Evolutionary conservation across 2,797 vertebrate genomes (phyloP), one percentile per base, ranked within the genome.

Genomic region (Pelochelys cantorii): DNA sequence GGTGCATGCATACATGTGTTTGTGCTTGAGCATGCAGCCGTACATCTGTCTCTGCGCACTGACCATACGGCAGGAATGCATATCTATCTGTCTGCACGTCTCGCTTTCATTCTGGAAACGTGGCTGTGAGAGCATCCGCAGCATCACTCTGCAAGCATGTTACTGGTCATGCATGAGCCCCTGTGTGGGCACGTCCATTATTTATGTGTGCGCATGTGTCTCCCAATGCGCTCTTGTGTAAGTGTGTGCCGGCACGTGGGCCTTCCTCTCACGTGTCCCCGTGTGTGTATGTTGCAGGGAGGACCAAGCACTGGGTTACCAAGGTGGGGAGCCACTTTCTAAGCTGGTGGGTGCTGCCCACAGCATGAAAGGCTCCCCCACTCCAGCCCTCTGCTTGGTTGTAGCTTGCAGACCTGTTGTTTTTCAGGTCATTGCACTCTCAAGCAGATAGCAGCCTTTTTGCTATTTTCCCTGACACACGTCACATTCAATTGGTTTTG

Each of bases 401-500:
- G 80, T 77, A 86, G 92, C 93, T 95, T 79, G 62, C 3, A 88
- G 86, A 94, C 85, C 98, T 98, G 98, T 98, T 98, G 98, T 98
- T 98, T 98, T 98, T 98, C 98, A 98, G 98, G 98, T 98, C 98
- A 98, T 88, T 97, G 98, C 98, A 96, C 98, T 97, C 96, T 92
- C 96, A 96, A 97, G 86, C 97, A 97, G 98, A 97, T 97, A 98
- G 98, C 98, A 98, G 98, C 98, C 98, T 97, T 97, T 97, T 84
- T 1, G 85, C 98, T 97, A 97, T 98, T 97, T 95, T 97, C 98
- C 97, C 97, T 98, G 98, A 98, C 98, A 97, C 96, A 97, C 96
- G 98, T 98, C 98, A 98, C 97, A 96, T 98, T 97, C 95, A 97
- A 98, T 98, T 94, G 97, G 97, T 93, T 98, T 92, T 97, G 96